Evolutionary conservation across 1,140 invertebrate species (phyloP), one percentile per base, ranked within the genome.

Genomic region (Dendrolimus kikuchii): DNA sequence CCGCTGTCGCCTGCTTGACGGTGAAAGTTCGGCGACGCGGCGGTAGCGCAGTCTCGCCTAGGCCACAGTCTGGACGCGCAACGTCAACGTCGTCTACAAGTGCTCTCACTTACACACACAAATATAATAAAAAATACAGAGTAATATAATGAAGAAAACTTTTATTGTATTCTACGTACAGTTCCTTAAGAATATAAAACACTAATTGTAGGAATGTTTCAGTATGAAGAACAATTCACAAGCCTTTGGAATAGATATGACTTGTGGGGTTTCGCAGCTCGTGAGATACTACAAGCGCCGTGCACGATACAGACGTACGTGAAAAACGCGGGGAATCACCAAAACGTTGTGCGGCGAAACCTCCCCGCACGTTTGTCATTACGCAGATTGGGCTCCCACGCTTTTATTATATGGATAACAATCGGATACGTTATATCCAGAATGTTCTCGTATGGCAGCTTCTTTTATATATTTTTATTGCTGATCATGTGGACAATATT

Each of bases 331-430:
- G 77, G 84, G 42, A 89, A 90, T 47, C 89, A 90, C 50, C 89
- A 90, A 38, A 86, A 82, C 38, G 74, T 90, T 7, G 81, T 89
- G 0, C 78, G 88, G 55, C 78, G 88, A 64, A 74, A 89, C 5
- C 70, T 93, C 7, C 92, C 91, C 2, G 91, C 95, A 4, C 86
- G 94, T 53, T 50, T 96, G 7, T 93, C 91, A 65, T 78, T 96
- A 7, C 87, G 95, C 43, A 77, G 88, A 46, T 78, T 94, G 5
- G 93, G 92, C 4, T 92, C 89, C 52, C 92, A 93, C 57, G 86
- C 89, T 41, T 90, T 91, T 36, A 69, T 94, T 2, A 64, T 80
- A 5, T 87, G 67, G 70, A 62, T 81, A 5, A 61, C 56, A 6
- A 9, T 81, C 5, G 81, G 80, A 5, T 83, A 83, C 44, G 41